Conservation (phyloP, 2,888 invertebrate genomes). For the Chalcosyrphus nemorum region DNA sequence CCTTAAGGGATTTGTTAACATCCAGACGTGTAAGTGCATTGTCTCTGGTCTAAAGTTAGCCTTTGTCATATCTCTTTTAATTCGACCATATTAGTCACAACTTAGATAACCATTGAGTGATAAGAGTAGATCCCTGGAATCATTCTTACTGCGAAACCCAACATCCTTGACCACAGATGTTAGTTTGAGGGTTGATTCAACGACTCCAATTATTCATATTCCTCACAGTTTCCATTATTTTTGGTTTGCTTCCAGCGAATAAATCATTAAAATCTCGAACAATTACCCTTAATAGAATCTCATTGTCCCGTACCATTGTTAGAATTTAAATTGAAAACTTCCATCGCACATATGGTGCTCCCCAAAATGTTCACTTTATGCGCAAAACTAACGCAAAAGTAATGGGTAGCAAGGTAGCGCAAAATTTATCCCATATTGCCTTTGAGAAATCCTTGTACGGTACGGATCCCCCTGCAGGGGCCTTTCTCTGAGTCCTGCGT, state of each 20-base stretch:
- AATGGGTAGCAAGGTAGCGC: slow-evolving; percentile 19
- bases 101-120: too few species aligned
- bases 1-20: too few species aligned
- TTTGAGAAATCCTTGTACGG: not conserved
- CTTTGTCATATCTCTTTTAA: too few species aligned
- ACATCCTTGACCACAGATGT: not conserved
- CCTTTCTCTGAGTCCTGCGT: not conserved
- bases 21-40: too few species aligned
- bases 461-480: not conserved
- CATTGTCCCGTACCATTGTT: slow-evolving; percentile 8
- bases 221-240: not conserved
- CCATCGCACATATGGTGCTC: slow-evolving; percentile 51
- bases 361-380: slow-evolving; percentile 7
- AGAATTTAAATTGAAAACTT: slow-evolving; percentile 63
- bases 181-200: not conserved
- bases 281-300: slow-evolving; percentile 53
- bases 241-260: slow-evolving; percentile 11
- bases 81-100: too few species aligned
- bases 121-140: too few species aligned
- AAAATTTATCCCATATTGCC: not conserved
- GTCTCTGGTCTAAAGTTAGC: too few species aligned
- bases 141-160: too few species aligned
- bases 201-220: slow-evolving; percentile 31
- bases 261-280: slow-evolving; percentile 45
- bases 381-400: slow-evolving; percentile 45